Conservation (phyloP, 2,888 invertebrate genomes). For the Andricus curvator region DNA sequence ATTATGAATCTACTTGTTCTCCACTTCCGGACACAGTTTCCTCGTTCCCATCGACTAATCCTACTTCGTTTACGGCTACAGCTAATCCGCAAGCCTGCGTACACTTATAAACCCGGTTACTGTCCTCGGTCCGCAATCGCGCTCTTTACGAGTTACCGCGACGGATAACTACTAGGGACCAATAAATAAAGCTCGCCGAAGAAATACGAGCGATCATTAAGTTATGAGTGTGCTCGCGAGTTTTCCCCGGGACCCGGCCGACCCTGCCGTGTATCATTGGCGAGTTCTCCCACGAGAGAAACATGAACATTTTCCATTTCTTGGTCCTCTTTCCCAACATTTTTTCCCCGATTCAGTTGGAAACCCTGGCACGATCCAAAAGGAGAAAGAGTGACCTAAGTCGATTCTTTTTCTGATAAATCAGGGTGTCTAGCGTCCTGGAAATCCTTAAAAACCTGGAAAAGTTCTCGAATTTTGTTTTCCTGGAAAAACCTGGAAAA, state of each 20-base stretch:
- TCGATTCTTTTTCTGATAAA: background rate
- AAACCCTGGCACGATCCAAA: background rate
- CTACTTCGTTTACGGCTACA: background rate
- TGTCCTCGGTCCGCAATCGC: constrained; percentile 27
- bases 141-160: constrained; percentile 42
- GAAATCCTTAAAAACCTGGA: too few species aligned
- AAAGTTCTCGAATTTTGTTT: too few species aligned
- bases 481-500: too few species aligned
- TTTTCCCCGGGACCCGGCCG: constrained; percentile 47
- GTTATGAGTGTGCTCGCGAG: constrained; percentile 59
- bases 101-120: constrained; percentile 10
- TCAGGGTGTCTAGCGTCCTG: too few species aligned
- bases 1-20: too few species aligned
- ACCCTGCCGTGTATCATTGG: constrained; percentile 57
- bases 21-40: background rate
- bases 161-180: constrained; percentile 53
- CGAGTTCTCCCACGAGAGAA: constrained; percentile 59
- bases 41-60: constrained; percentile 19
- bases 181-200: constrained; percentile 59
- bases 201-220: constrained; percentile 63
- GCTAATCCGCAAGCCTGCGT: constrained; percentile 18
- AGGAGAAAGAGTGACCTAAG: background rate
- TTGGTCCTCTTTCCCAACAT: constrained; percentile 24
- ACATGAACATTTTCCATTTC: constrained; percentile 42
- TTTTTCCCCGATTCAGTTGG: background rate